Base-by-base conservation (phyloP, 2,888 invertebrate genomes). In the Cremastobaeus sp. region DNA sequence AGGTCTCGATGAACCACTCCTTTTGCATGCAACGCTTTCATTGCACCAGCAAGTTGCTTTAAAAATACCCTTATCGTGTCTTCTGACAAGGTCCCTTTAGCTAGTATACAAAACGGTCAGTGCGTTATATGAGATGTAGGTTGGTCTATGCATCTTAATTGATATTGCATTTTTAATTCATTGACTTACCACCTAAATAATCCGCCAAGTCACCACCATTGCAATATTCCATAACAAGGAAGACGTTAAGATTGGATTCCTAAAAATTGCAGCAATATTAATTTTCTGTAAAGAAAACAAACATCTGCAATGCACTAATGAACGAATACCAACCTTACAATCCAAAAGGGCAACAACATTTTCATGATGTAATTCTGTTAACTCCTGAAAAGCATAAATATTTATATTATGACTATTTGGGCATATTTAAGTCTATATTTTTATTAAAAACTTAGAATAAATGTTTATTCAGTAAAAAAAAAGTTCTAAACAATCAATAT, bases 211-310 rank as follows among this genome's bases (percentile, higher is more conserved):
- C 99, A 15, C 99, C 99, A 47, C 98, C 98, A 91, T 99, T 99
- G 90, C 99, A 99, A 89, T 96, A 99, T 95, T 99, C 99, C 98
- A 99, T 99, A 82, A 99, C 97, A 83, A 99, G 93, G 90, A 94
- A 98, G 79, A 99, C 98, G 89, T 97, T 95, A 82, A 95, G 94
- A 77, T 94, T 91, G 69, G 97, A 96, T 90, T 99, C 98, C 92
- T 92, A 84, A 59, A 88, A 69, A 47, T 70, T 81, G 79, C 74
- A 70, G 9, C 43, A 18, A 21, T 34, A 34, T 20, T 48, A 43
- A 43, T 43, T 5, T 37, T 37, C 12, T 37, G 6, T n/a, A n/a
- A n/a, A n/a, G n/a, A n/a, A n/a, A n/a, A 37, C 15, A 14, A 9
- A 14, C 6, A 11, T 14, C 9, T 34, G 34, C 25, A 25, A n/a